phyloP scores from a whole-genome alignment of 2,888 invertebrate species.

The Thelaira solivaga region DNA sequence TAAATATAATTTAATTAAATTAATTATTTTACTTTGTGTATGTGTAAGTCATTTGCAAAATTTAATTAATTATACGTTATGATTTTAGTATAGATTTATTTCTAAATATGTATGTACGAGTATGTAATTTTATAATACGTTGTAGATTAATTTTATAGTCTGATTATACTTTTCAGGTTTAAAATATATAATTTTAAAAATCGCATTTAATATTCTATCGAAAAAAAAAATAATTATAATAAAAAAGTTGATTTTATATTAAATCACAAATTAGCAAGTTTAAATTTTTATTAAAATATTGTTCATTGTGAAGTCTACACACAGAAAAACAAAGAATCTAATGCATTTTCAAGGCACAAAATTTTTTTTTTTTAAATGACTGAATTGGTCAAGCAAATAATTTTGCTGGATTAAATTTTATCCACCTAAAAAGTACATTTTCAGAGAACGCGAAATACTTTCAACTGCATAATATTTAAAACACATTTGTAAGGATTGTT shows the following conservation, averaged over 20 bases:
- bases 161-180: conserved; percentile 7
- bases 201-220: neutral
- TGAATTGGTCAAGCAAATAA: neutral
- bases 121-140: neutral
- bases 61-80: too few relatives aligned
- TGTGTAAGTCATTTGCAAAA: too few relatives aligned
- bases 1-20: too few relatives aligned
- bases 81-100: too few relatives aligned
- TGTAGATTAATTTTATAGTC: conserved; percentile 15
- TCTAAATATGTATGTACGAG: too few relatives aligned
- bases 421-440: conserved; percentile 64
- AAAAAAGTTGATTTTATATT: conserved; percentile 15
- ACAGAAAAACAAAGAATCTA: too few relatives aligned
- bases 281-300: too few relatives aligned
- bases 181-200: conserved; percentile 5
- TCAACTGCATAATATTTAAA: conserved; percentile 66
- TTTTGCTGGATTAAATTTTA: neutral
- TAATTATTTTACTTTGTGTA: too few relatives aligned
- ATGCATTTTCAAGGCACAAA: neutral
- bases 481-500: conserved; percentile 64
- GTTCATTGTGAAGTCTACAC: too few relatives aligned
- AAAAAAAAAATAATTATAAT: neutral
- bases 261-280: too few relatives aligned
- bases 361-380: neutral
- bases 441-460: conserved; percentile 65